Conservation (phyloP, 2,888 invertebrate species). For the Drosophila peninsularis region DNA sequence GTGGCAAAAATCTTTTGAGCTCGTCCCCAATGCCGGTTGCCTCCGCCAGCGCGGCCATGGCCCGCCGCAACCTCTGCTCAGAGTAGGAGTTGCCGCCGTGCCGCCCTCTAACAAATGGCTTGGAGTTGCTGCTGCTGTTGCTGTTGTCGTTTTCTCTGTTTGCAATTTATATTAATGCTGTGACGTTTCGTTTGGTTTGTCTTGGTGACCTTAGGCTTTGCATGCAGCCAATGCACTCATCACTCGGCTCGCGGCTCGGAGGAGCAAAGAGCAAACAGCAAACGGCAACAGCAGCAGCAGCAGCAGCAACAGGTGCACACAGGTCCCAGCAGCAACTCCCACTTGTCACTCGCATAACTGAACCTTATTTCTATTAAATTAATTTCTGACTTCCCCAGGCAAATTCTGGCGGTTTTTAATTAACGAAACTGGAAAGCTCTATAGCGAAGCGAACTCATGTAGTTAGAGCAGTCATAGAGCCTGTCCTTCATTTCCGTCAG, state of each 20-base stretch:
- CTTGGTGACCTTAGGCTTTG: slow-evolving; percentile 45
- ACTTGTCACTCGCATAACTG: slow-evolving; percentile 17
- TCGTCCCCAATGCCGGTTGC: slow-evolving; percentile 46
- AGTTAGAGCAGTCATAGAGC: not conserved
- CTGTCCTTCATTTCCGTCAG: too few relatives aligned
- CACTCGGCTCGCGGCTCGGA: slow-evolving; percentile 24
- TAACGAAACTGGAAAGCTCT: not conserved
- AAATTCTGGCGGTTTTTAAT: not conserved
- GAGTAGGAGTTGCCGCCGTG: slow-evolving; percentile 45
- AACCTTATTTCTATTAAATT: slow-evolving; percentile 1
- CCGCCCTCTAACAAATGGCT: slow-evolving; percentile 46
- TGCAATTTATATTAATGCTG: slow-evolving; percentile 54
- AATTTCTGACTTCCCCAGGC: not conserved
- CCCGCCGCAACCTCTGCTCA: slow-evolving; percentile 28
- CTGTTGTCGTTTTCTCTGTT: slow-evolving; percentile 52
- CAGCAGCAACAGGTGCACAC: slow-evolving; percentile 8
- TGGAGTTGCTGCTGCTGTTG: slow-evolving; percentile 16
- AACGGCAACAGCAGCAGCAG: slow-evolving; percentile 12
- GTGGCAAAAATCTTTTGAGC: slow-evolving; percentile 59
- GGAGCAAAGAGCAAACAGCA: slow-evolving; percentile 13
- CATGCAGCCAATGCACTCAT: slow-evolving; percentile 48
- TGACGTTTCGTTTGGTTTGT: slow-evolving; percentile 51
- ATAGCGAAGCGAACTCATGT: not conserved
- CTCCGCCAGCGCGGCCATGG: slow-evolving; percentile 29
- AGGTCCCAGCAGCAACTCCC: not conserved